phyloP scores from a whole-genome alignment of 2,113 vertebrate species.

The Poeciliopsis prolifica region DNA sequence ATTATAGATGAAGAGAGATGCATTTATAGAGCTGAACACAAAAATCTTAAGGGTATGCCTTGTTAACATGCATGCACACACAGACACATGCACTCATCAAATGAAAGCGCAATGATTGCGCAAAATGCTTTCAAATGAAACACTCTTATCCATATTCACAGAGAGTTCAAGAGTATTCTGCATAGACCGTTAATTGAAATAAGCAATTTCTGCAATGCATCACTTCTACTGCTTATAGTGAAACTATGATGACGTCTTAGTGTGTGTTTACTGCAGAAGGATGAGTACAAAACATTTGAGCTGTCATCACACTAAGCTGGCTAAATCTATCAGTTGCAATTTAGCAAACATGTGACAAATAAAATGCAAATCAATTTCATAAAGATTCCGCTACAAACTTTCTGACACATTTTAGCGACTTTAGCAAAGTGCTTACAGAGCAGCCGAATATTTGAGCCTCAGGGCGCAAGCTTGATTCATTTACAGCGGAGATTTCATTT shows the following conservation, averaged over 20 bases:
- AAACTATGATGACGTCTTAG: slow-evolving; percentile 52
- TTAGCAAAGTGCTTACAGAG: slow-evolving; percentile 56
- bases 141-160: slow-evolving; percentile 42
- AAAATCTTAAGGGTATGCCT: slow-evolving; percentile 12
- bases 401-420: slow-evolving; percentile 52
- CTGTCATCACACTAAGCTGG: slow-evolving; percentile 49
- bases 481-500: slow-evolving; percentile 51
- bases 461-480: slow-evolving; percentile 35
- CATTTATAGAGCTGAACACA: slow-evolving; percentile 23
- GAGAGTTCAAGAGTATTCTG: slow-evolving; percentile 16
- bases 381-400: slow-evolving; percentile 45
- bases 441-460: slow-evolving; percentile 42
- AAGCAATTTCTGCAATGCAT: slow-evolving; percentile 35
- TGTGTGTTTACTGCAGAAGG: slow-evolving; percentile 47
- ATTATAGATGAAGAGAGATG: slow-evolving; percentile 51
- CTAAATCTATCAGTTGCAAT: slow-evolving; percentile 35
- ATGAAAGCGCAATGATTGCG: slow-evolving; percentile 3
- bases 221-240: slow-evolving; percentile 33
- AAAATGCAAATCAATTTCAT: slow-evolving; percentile 49
- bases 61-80: slow-evolving; percentile 22
- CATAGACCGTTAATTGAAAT: slow-evolving; percentile 53
- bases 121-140: slow-evolving; percentile 27
- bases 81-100: slow-evolving; percentile 14
- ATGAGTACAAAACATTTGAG: slow-evolving; percentile 49
- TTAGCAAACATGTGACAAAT: slow-evolving; percentile 37